Evolutionary conservation across 2,888 invertebrate species (phyloP), one percentile per base, ranked within the genome.

Genomic region (Liopterus haemorrhoidalis): DNA sequence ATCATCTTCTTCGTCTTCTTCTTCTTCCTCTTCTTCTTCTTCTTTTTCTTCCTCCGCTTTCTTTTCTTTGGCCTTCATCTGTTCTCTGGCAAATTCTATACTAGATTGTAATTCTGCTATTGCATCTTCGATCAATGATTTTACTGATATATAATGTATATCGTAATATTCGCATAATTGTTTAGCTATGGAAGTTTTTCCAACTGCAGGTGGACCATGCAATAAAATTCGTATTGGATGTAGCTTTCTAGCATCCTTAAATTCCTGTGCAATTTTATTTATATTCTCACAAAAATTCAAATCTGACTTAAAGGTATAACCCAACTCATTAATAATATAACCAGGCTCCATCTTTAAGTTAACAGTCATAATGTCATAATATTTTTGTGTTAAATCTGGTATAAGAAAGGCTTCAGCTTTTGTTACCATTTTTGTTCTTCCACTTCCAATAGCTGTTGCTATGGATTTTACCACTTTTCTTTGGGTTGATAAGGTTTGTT

Each of bases 121-220:
- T 6, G 72, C 69, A 52, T 78, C 74, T 46, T 73, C 65, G 39
- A 73, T 71, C 48, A 79, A 67, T 1, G 70, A 72, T 48, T 74
- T 70, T 2, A 73, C 70, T 2, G 74, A 72, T 32, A 81, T 60
- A 54, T 79, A 79, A 53, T 69, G 70, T 31, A 78, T 63, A 3
- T 74, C 73, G 54, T 82, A 82, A 41, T 70, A 64, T 46, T 76
- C 68, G 38, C 73, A 72, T 37, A 82, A 67, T 49, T 65, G 67
- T 53, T 72, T 73, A 1, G 80, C 73, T 42, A 82, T 54, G 14
- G 66, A 69, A 1, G 79, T 78, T 65, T 82, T 82, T 15, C 82
- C 82, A 8, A 74, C 70, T 5, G 77, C 73, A 3, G 82, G 81
- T 14, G 82, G 81, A 2, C 82, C 83, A 51, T 79, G 76, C 2